Evolutionary conservation across 2,888 invertebrate species (phyloP), one percentile per base, ranked within the genome.

Genomic region (Bellardia pandia): DNA sequence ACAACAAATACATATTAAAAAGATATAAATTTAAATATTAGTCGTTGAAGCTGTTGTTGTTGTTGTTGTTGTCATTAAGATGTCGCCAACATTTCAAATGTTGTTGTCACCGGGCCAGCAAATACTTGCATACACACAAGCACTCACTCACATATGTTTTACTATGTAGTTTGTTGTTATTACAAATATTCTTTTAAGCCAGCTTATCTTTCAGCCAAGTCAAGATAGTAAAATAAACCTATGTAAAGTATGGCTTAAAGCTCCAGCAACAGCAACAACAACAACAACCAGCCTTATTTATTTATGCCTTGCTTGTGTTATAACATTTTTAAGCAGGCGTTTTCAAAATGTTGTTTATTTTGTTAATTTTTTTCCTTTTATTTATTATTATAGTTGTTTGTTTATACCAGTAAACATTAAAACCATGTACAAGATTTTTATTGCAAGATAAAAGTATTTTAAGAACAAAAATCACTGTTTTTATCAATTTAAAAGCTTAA

Each of bases 21-120:
- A 58, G 69, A 82, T 56, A 85, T 85, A 85, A 85, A 85, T 82
- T 87, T 82, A 40, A 75, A 79, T 79, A 86, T 86, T 33, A 68
- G 11, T 64, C 37, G 7, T 37, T 76, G 6, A 64, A 16, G 83
- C 66, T 71, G 79, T 83, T 74, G 45, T 72, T 58, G 33, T 45
- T 76, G 48, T 13, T 71, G 83, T 66, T 33, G 83, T 77, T 71
- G 83, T 86, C 68, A 75, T 85, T 85, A 80, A 85, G 85, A 85
- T 85, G 85, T 85, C 85, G 85, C 85, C 85, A 85, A 76, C 75
- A 62, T 69, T 74, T 80, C 64, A 81, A 37, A 62, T 66, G 53
- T 72, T 78, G 78, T 78, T 85, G 85, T 83, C 71, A 76, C 71
- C 76, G 69, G 69, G 16, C 40, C 53, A 1, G 14, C 16, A 3